Evolutionary conservation across 2,888 invertebrate genomes (phyloP).

Genomic region (Eupeodes luniger): DNA sequence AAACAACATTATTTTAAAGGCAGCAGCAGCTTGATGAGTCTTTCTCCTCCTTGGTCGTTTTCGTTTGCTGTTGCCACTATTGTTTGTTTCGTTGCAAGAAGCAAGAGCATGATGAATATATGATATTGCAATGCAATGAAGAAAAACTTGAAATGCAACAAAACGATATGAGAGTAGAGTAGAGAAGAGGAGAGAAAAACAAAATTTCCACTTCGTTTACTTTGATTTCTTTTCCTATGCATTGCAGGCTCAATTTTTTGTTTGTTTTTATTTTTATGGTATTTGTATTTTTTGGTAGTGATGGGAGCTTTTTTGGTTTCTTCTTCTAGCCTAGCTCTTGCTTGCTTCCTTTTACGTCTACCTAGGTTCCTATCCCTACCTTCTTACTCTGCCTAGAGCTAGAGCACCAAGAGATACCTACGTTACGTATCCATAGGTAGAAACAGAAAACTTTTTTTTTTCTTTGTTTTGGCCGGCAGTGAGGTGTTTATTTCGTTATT

Average conservation of each 20-base stretch:
- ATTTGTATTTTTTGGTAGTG: slow-evolving; percentile 21
- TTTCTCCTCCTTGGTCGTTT: slow-evolving; percentile 13
- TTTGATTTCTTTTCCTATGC: slow-evolving; percentile 53
- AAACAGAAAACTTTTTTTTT: slow-evolving; percentile 23
- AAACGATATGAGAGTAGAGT: too few species aligned
- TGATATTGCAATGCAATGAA: slow-evolving; percentile 26
- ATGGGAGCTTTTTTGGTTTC: slow-evolving; percentile 2
- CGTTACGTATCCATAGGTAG: neutral
- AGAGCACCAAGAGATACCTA: neutral
- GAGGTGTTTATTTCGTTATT: slow-evolving; percentile 55
- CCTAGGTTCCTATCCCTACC: too few species aligned
- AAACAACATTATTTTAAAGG: slow-evolving; percentile 22
- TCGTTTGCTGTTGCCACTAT: neutral
- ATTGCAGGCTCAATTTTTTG: slow-evolving; percentile 22
- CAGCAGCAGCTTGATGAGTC: slow-evolving; percentile 15
- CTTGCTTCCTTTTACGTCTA: neutral
- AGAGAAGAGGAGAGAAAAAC: slow-evolving; percentile 35
- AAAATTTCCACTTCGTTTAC: slow-evolving; percentile 57
- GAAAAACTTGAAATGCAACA: slow-evolving; percentile 23
- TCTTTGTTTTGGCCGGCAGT: slow-evolving; percentile 49
- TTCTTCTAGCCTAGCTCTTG: slow-evolving; percentile 3
- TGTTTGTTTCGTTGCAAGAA: slow-evolving; percentile 10
- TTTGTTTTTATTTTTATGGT: slow-evolving; percentile 9
- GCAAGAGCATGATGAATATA: neutral
- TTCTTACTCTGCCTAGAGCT: neutral